These are phyloP conservation scores for Nothoprocta perdicaria DNA, from an alignment of 2,113 vertebrate genomes.

Conservation along the genomic window DNA sequence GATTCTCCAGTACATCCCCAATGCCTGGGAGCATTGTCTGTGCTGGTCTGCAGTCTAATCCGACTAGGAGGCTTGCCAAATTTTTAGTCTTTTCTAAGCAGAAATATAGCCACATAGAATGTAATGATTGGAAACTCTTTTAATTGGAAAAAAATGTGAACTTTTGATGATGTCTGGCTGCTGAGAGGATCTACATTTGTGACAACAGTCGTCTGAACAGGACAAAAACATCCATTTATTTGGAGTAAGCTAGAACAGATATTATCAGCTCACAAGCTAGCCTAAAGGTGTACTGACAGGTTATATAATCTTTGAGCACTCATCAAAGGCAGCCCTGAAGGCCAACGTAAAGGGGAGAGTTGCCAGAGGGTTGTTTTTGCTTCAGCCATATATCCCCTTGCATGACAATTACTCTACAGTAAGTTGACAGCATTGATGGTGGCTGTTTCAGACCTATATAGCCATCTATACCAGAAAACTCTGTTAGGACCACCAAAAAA, in stretches of 20 bases:
- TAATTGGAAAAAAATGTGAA: constrained; percentile 8
- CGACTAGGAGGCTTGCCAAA: constrained; percentile 59
- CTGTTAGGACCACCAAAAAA: neutral
- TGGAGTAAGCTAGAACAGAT: neutral
- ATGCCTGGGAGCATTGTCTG: constrained; percentile 75
- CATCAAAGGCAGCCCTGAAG: constrained; percentile 42
- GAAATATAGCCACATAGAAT: constrained; percentile 6
- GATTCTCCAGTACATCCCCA: constrained; percentile 57
- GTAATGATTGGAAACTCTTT: constrained; percentile 18
- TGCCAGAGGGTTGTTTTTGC: neutral
- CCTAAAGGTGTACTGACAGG: constrained; percentile 48
- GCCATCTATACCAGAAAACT: neutral
- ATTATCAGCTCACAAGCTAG: constrained; percentile 1
- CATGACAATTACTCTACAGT: fast-evolving
- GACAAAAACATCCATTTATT: neutral
- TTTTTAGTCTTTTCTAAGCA: constrained; percentile 45
- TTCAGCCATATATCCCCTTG: neutral
- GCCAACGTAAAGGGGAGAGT: neutral
- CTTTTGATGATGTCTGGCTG: neutral
- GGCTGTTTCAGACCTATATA: neutral
- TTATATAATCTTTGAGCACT: constrained; percentile 31
- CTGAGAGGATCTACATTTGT: neutral
- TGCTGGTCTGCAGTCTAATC: constrained; percentile 67
- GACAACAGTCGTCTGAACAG: neutral
- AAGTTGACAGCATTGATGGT: neutral